Evolutionary conservation across 2,888 invertebrate species (phyloP), one percentile per base, ranked within the genome.

Genomic region (Silvanus unidentatus): DNA sequence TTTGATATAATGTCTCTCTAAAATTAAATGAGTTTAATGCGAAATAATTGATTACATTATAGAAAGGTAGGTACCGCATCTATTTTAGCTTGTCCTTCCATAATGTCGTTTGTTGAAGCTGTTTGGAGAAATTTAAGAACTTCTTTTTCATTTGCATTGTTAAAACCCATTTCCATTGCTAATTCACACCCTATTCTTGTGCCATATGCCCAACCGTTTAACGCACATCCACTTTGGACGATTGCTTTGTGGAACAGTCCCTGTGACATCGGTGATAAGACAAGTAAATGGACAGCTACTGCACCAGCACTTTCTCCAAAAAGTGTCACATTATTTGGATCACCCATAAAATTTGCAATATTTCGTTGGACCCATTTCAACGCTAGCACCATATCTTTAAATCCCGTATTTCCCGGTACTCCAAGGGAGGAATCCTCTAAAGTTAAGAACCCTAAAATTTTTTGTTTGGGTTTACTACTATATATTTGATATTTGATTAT

Each of bases 301-400:
- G 66, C 73, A 1, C 77, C 77, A 1, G 76, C 76, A 52, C 76
- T 76, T 54, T 75, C 72, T 1, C 77, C 76, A 54, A 76, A 73
- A 6, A 77, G 61, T 0, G 76, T 76, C 4, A 77, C 74, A 43
- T 76, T 76, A 2, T 71, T 59, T 0, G 73, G 66, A 62, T 77
- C 72, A 1, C 77, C 77, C 37, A 73, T 72, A 54, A 77, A 77
- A 42, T 63, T 63, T 2, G 59, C 50, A 14, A 75, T 73, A 50
- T 77, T 76, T 1, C 63, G 59, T 48, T 75, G 71, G 0, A 77
- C 64, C 76, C 76, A 77, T 44, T 71, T 70, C 28, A 77, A 53
- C 0, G 75, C 76, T 54, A 75, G 50, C 1, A 72, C 64, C 60
- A 75, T 73, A 55, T 77, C 77, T 58, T 76, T 76, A 0, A 77